Evolutionary conservation across 2,888 invertebrate genomes (phyloP).

Genomic region (Tanaodytes sp.): DNA sequence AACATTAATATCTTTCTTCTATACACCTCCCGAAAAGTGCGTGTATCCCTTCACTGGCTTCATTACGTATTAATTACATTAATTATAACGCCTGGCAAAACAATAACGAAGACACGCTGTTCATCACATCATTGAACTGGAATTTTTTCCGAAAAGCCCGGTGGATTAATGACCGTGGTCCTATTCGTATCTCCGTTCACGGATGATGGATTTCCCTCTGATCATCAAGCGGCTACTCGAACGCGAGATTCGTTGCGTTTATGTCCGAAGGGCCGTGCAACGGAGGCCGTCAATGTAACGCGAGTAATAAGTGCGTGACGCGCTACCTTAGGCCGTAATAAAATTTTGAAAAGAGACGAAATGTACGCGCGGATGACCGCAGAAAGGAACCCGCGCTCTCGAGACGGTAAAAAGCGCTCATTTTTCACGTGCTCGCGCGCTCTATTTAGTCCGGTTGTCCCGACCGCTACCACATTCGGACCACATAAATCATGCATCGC

Average conservation of each 20-base stretch:
- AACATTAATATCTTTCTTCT: too few species aligned
- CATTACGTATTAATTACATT: too few species aligned
- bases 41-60: too few species aligned
- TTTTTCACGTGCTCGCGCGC: slow-evolving; percentile 53
- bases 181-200: slow-evolving; percentile 35
- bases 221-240: slow-evolving; percentile 48
- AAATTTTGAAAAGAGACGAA: slow-evolving; percentile 49
- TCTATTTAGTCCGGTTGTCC: slow-evolving; percentile 54
- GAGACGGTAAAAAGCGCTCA: slow-evolving; percentile 52
- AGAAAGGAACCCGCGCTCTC: slow-evolving; percentile 8
- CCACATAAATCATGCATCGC: slow-evolving; percentile 56
- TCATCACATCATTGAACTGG: slow-evolving; percentile 22
- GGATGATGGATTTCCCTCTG: slow-evolving; percentile 53
- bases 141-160: slow-evolving; percentile 27
- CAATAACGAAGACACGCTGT: slow-evolving; percentile 26
- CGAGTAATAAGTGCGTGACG: slow-evolving; percentile 51
- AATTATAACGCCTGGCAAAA: slow-evolving; percentile 26
- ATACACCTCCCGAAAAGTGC: too few species aligned
- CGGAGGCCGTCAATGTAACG: slow-evolving; percentile 47
- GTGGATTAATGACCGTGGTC: slow-evolving; percentile 34
- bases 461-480: slow-evolving; percentile 54
- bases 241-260: slow-evolving; percentile 45
- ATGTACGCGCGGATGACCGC: slow-evolving; percentile 12
- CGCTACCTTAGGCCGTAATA: slow-evolving; percentile 52
- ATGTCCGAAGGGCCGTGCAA: slow-evolving; percentile 33